Percentiles rank a stretch among this genome's conserved stretches.
phyloP scores from a whole-genome alignment of 2,113 vertebrate species.

The Festucalex cinctus region DNA sequence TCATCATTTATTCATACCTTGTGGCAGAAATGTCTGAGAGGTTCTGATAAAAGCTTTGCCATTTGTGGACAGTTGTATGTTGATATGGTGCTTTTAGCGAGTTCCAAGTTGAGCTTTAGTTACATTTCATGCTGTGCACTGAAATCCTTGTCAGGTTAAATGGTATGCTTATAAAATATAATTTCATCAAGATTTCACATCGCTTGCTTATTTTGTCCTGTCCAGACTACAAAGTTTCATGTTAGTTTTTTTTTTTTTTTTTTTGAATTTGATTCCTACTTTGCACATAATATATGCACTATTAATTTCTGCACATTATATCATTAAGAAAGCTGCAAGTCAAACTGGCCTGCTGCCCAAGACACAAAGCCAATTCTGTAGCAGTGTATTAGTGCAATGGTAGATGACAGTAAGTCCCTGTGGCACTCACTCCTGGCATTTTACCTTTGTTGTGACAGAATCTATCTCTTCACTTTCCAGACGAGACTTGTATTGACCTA shows the following conservation, averaged over 20 bases:
- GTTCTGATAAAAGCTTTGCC: conserved; percentile 4
- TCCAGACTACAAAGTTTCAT: background rate
- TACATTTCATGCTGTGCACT: no score
- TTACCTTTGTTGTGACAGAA: conserved; percentile 52
- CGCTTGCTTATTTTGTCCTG: no score
- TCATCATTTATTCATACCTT: background rate
- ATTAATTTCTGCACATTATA: background rate
- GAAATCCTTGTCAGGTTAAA: no score
- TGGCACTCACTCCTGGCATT: conserved; percentile 54
- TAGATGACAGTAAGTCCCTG: conserved; percentile 52
- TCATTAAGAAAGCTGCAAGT: conserved; percentile 15
- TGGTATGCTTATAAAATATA: background rate
- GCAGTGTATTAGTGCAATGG: conserved; percentile 48
- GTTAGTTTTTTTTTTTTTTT: background rate
- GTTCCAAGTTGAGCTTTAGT: background rate
- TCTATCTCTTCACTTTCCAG: conserved; percentile 39
- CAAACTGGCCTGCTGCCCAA: conserved; percentile 10
- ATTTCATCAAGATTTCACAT: background rate
- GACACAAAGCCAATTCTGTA: conserved; percentile 37
- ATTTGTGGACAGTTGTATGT: background rate
- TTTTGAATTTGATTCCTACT: background rate
- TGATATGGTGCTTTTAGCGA: background rate
- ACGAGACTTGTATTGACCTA: conserved; percentile 49
- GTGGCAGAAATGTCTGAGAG: conserved; percentile 8
- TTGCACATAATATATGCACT: background rate